phyloP scores from a whole-genome alignment of 2,113 vertebrate species.

The Greenwoodochromis staneri region DNA sequence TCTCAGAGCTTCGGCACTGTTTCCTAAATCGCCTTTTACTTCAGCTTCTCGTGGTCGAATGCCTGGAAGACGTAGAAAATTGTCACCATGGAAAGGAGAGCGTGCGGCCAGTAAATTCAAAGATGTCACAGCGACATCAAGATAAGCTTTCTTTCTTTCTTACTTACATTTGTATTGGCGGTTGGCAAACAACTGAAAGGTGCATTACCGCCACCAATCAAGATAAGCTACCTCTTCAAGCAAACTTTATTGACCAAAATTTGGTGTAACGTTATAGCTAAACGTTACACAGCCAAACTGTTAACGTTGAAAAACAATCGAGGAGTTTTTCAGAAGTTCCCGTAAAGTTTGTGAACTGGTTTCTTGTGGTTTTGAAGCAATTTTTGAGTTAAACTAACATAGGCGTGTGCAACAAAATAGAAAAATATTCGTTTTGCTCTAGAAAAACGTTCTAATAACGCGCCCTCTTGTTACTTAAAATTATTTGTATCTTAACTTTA shows the following conservation, averaged over 20 bases:
- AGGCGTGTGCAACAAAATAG: not conserved
- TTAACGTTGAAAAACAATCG: not conserved
- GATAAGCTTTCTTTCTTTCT: not conserved
- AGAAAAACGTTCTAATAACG: not conserved
- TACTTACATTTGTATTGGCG: no score
- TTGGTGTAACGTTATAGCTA: not conserved
- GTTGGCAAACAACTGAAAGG: not conserved
- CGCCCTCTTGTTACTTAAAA: not conserved
- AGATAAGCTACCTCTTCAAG: not conserved
- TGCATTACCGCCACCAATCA: not conserved
- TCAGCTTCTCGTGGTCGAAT: not conserved
- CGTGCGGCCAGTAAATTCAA: not conserved
- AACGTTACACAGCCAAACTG: not conserved
- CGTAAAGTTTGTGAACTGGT: not conserved
- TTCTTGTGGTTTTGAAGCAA: not conserved
- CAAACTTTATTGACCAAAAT: not conserved
- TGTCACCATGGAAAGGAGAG: not conserved
- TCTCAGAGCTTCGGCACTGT: rapidly evolving
- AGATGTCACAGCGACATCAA: not conserved
- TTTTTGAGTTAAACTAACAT: not conserved
- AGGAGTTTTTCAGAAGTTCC: not conserved
- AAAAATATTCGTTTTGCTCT: not conserved
- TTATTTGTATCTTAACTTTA: not conserved
- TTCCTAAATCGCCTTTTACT: not conserved
- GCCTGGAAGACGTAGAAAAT: not conserved